These are phyloP conservation scores for Spatula clypeata DNA, from an alignment of 2,797 vertebrate genomes.

Conservation along the genomic window DNA sequence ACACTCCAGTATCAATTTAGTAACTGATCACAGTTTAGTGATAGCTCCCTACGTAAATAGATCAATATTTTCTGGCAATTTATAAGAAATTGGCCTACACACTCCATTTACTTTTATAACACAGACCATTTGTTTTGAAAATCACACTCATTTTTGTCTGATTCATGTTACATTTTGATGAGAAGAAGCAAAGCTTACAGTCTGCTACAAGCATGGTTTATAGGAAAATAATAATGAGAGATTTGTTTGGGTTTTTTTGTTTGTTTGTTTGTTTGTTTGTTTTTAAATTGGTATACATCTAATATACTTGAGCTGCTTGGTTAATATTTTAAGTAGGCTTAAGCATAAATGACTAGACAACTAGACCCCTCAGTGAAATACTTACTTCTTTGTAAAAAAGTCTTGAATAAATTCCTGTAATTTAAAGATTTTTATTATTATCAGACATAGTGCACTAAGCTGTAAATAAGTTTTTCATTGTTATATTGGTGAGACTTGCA, in stretches of 20 bases:
- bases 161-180: background rate
- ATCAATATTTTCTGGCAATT: background rate
- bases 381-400: background rate
- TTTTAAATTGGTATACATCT: background rate
- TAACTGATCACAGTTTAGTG: background rate
- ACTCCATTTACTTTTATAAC: background rate
- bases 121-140: background rate
- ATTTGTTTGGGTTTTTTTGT: background rate
- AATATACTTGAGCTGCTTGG: background rate
- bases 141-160: background rate
- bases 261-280: too few species aligned
- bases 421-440: background rate
- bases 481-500: background rate
- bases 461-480: background rate
- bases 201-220: background rate
- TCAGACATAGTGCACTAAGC: background rate
- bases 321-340: background rate
- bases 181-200: background rate
- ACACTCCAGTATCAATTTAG: background rate
- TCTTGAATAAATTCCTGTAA: background rate
- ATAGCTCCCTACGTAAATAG: rapidly evolving
- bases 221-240: background rate
- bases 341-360: background rate
- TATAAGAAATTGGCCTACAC: background rate
- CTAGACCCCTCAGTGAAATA: background rate